Percentiles rank a stretch among this genome's conserved stretches.
These are phyloP conservation scores for Bombyx mandarina DNA, from an alignment of 1,140 invertebrate species.

Conservation along the genomic window DNA sequence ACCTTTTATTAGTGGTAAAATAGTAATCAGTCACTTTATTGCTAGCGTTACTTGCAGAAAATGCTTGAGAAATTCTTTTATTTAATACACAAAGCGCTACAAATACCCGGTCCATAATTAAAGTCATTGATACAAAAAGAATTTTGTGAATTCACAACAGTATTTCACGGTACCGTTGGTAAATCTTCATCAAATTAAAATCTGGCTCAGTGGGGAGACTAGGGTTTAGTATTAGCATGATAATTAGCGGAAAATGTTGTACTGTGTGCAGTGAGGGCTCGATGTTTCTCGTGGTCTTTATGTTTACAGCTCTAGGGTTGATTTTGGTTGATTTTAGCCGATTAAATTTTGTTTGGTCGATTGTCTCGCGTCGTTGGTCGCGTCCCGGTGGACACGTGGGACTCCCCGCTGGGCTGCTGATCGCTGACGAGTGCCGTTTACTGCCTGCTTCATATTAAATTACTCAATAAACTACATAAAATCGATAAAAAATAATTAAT, in stretches of 20 bases:
- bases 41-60: slow-evolving; percentile 60
- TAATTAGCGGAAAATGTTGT: slow-evolving; percentile 46
- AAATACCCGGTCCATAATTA: slow-evolving; percentile 4
- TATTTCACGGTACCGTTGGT: slow-evolving; percentile 5
- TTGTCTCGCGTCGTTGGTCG: slow-evolving; percentile 29
- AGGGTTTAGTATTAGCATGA: slow-evolving; percentile 26
- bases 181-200: slow-evolving; percentile 31
- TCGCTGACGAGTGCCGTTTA: slow-evolving; percentile 49
- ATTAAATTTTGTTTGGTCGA: slow-evolving; percentile 14
- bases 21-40: slow-evolving; percentile 62
- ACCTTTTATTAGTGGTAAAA: slow-evolving; percentile 48
- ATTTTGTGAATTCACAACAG: slow-evolving; percentile 2
- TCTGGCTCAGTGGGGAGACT: slow-evolving; percentile 24
- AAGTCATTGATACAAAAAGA: slow-evolving; percentile 1
- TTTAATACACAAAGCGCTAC: slow-evolving; percentile 1
- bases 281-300: slow-evolving; percentile 1
- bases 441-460: neutral
- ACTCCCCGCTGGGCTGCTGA: slow-evolving; percentile 45
- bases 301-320: slow-evolving; percentile 4
- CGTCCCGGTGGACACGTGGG: slow-evolving; percentile 43
- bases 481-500: no score
- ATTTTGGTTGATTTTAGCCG: slow-evolving; percentile 3
- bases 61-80: slow-evolving; percentile 7
- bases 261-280: slow-evolving; percentile 21
- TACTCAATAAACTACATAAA: no score